These are phyloP conservation scores for Agrotis puta DNA, from an alignment of 2,888 invertebrate genomes.

Conservation along the genomic window DNA sequence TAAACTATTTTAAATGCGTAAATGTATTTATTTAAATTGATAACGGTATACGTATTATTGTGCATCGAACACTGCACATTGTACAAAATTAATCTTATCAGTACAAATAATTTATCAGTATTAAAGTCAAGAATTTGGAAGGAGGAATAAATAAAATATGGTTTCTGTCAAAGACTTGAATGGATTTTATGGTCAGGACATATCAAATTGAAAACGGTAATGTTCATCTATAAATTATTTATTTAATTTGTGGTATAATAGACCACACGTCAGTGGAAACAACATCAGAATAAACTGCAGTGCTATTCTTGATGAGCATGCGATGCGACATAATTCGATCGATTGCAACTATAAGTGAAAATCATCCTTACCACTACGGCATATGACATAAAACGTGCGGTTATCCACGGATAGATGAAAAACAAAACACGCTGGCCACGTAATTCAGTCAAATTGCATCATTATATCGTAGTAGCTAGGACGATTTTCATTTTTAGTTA, in stretches of 20 bases:
- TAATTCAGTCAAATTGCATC: too few relatives aligned
- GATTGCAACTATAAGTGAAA: too few relatives aligned
- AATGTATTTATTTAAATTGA: not conserved
- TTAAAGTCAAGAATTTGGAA: conserved; percentile 28
- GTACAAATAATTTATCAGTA: conserved; percentile 65
- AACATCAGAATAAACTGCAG: too few relatives aligned
- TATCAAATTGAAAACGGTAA: conserved; percentile 61
- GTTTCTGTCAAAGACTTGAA: conserved; percentile 14
- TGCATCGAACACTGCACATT: conserved; percentile 34
- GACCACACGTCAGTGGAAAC: too few relatives aligned
- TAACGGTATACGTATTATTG: conserved; percentile 36
- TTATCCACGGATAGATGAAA: too few relatives aligned
- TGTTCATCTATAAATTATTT: conserved; percentile 51
- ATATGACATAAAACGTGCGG: too few relatives aligned
- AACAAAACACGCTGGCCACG: too few relatives aligned
- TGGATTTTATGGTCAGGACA: conserved; percentile 56
- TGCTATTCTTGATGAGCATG: too few relatives aligned
- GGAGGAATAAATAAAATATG: conserved; percentile 16
- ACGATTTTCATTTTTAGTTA: too few relatives aligned
- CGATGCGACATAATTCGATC: too few relatives aligned
- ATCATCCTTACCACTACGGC: too few relatives aligned
- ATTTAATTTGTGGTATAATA: conserved; percentile 14
- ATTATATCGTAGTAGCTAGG: too few relatives aligned
- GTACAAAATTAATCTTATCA: conserved; percentile 56
- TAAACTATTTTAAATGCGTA: not conserved